Percentiles rank a stretch among this genome's conserved stretches.
These are phyloP conservation scores for Orchesella flavescens DNA, from an alignment of 2,888 invertebrate genomes.

Conservation along the genomic window DNA sequence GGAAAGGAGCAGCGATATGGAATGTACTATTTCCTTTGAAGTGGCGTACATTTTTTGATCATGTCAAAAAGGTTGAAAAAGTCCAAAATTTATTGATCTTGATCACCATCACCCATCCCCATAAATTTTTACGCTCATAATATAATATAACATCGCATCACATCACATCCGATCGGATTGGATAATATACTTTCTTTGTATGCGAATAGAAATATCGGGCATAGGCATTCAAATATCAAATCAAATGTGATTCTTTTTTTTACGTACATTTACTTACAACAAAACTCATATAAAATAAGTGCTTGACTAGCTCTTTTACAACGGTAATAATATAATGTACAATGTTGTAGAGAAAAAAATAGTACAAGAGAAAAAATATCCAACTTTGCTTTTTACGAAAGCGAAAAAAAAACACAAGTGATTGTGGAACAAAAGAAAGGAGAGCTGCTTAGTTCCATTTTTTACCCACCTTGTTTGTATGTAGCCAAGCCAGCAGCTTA, in stretches of 20 bases:
- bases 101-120: not conserved
- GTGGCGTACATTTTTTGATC: not conserved
- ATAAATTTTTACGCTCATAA: too few relatives aligned
- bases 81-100: conserved; percentile 25
- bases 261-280: too few relatives aligned
- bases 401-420: not conserved
- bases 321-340: not conserved
- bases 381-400: not conserved
- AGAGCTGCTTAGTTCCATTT: too few relatives aligned
- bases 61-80: conserved; percentile 21
- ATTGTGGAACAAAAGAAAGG: conserved; percentile 25
- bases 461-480: too few relatives aligned
- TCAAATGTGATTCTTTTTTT: conserved; percentile 3
- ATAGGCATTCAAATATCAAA: too few relatives aligned
- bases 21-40: too few relatives aligned
- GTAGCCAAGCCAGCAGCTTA: too few relatives aligned
- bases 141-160: too few relatives aligned
- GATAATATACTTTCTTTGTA: too few relatives aligned
- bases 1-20: not conserved
- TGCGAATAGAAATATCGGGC: too few relatives aligned
- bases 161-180: too few relatives aligned
- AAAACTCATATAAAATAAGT: conserved; percentile 14
- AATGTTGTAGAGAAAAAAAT: conserved; percentile 11
- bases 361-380: not conserved
- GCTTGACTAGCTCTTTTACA: conserved; percentile 1